These are phyloP conservation scores for Argynnis bischoffii DNA, from an alignment of 2,888 invertebrate genomes.

Conservation along the genomic window DNA sequence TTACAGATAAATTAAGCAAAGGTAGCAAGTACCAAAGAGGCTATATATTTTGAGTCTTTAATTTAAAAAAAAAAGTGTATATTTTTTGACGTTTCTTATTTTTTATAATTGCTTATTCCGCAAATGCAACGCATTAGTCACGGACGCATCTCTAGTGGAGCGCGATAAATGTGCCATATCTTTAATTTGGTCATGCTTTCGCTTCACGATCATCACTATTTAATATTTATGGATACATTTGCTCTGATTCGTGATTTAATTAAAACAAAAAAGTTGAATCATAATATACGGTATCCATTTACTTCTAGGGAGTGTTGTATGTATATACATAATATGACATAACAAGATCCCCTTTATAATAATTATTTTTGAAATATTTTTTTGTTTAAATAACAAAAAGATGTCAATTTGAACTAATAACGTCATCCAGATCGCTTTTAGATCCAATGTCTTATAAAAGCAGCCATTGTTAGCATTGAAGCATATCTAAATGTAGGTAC, in stretches of 20 bases:
- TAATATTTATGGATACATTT: constrained; percentile 33
- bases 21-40: background rate
- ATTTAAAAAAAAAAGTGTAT: background rate
- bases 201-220: constrained; percentile 43
- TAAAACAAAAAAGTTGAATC: constrained; percentile 31
- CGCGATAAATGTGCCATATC: constrained; percentile 53
- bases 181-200: constrained; percentile 66
- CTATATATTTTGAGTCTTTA: background rate
- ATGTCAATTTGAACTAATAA: background rate
- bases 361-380: too few relatives aligned
- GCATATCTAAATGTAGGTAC: constrained; percentile 53
- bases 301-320: constrained; percentile 16
- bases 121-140: constrained; percentile 27
- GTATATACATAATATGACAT: background rate
- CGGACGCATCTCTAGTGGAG: constrained; percentile 53
- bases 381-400: too few relatives aligned
- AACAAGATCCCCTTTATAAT: background rate
- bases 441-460: constrained; percentile 26
- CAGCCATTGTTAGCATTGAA: constrained; percentile 59
- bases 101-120: background rate
- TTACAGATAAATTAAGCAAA: background rate
- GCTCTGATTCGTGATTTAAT: constrained; percentile 40
- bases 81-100: constrained; percentile 3
- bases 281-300: constrained; percentile 17
- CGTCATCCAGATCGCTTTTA: constrained; percentile 4